Evolutionary conservation across 1,140 invertebrate species (phyloP), one percentile per base, ranked within the genome.

Genomic region (Philotrypesis tridentata): DNA sequence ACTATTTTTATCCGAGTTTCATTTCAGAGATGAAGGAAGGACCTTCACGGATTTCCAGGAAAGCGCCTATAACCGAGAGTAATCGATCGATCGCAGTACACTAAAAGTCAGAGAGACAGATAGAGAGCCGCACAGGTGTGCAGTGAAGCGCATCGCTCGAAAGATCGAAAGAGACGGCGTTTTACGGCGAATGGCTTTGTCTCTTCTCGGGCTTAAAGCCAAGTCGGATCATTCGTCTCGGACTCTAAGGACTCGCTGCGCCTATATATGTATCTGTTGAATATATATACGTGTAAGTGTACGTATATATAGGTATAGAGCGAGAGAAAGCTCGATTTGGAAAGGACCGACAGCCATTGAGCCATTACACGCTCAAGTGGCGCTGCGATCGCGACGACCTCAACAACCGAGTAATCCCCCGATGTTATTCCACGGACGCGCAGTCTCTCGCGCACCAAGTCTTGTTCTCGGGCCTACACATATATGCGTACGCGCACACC

Each of bases 301-400:
- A n/a, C n/a, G n/a, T n/a, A n/a, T 55, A 55, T n/a, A 55, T 21
- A 21, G 14, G 17, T 55, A 55, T 3, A 17, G 11, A 61, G 63
- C 21, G 48, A 17, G 21, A 37, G 14, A 68, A 87, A 87, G 85
- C 48, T 55, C 23, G 61, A 65, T 65, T 85, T 83, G 86, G 86
- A 82, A 86, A 81, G 84, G 84, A 67, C 81, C 85, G 87, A 89
- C 85, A 85, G 84, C 86, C 87, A 89, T 89, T 86, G 89, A 89
- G 88, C 89, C 88, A 91, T 91, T 90, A 90, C 87, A 90, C 85
- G 89, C 88, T 88, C 86, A 88, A 91, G 85, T 89, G 87, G 86
- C 55, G 55, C 73, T 55, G 60, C 72, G 9, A 60, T 37, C 43
- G 14, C 72, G 6, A 63, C 74, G 72, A 78, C 73, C 74, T 80